A percentile compares a stretch with the other conserved stretches of the same genome.
These are phyloP conservation scores for Acanthosepion lycidas DNA, from an alignment of 2,888 invertebrate species.

Conservation along the genomic window DNA sequence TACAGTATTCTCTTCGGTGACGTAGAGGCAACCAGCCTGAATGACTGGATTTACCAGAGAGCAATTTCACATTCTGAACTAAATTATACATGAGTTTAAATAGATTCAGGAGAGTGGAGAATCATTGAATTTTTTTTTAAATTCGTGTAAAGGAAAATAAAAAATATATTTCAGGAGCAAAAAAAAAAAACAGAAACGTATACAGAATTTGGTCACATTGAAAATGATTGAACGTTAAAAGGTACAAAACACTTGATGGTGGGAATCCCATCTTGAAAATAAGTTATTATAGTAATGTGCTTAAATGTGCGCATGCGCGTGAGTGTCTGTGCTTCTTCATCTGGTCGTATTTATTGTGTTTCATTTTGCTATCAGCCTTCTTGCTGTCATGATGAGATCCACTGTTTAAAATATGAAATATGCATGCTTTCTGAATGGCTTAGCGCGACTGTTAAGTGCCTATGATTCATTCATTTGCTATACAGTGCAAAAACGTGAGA, in stretches of 20 bases:
- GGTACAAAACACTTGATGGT: neutral
- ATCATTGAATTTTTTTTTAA: too few relatives aligned
- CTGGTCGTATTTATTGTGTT: neutral
- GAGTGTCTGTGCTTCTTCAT: neutral
- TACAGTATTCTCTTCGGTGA: too few relatives aligned
- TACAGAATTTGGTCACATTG: too few relatives aligned
- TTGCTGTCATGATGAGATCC: neutral
- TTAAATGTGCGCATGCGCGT: neutral
- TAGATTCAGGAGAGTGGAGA: too few relatives aligned
- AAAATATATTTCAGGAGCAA: too few relatives aligned
- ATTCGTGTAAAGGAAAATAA: too few relatives aligned
- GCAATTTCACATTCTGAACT: too few relatives aligned
- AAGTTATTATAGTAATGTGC: neutral
- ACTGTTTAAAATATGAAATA: slow-evolving; percentile 11
- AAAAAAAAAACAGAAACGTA: too few relatives aligned
- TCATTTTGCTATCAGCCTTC: neutral
- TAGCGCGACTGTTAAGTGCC: neutral
- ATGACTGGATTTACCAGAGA: too few relatives aligned
- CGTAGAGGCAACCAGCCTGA: too few relatives aligned
- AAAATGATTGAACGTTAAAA: neutral
- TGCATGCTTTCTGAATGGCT: neutral
- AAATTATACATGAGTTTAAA: too few relatives aligned
- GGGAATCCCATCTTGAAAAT: too few relatives aligned
- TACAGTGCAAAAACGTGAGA: neutral
- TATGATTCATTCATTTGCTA: neutral